phyloP scores from a whole-genome alignment of 2,888 invertebrate genomes.

The Cheilosia impressa region DNA sequence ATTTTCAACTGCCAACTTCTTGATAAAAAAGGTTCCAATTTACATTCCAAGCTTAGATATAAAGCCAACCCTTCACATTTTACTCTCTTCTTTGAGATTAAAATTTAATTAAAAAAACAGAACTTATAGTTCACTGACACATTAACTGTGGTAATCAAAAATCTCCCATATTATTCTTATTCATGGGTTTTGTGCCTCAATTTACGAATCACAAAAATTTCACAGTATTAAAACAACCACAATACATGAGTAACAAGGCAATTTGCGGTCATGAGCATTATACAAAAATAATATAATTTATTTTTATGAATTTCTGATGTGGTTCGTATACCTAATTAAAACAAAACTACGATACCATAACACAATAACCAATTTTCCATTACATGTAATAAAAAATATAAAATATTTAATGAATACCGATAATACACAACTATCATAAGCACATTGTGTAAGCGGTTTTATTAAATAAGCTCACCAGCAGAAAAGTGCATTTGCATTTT shows the following conservation, averaged over 20 bases:
- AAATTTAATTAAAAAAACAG: too few relatives aligned
- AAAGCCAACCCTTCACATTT: too few relatives aligned
- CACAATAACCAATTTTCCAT: neutral
- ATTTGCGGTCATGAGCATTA: constrained; percentile 11
- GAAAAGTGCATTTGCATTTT: neutral
- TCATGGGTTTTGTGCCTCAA: neutral
- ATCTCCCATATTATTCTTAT: neutral
- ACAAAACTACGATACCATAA: neutral
- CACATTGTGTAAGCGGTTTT: constrained; percentile 11
- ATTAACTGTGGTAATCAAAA: neutral
- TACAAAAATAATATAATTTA: constrained; percentile 18
- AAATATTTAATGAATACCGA: constrained; percentile 4
- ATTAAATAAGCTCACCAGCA: neutral
- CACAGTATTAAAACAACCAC: constrained; percentile 13
- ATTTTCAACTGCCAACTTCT: too few relatives aligned
- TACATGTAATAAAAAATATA: neutral
- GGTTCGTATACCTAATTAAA: constrained; percentile 23
- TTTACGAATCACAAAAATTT: neutral
- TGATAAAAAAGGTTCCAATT: too few relatives aligned
- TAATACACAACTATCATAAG: constrained; percentile 3
- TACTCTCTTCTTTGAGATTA: too few relatives aligned
- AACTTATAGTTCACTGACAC: too few relatives aligned
- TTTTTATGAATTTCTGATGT: constrained; percentile 29
- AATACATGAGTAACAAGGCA: constrained; percentile 3
- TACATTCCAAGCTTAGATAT: too few relatives aligned